Percentiles rank a stretch among this genome's conserved stretches.
Evolutionary conservation across 2,113 vertebrate species (phyloP).

Genomic region (Thamnophis sirtalis): DNA sequence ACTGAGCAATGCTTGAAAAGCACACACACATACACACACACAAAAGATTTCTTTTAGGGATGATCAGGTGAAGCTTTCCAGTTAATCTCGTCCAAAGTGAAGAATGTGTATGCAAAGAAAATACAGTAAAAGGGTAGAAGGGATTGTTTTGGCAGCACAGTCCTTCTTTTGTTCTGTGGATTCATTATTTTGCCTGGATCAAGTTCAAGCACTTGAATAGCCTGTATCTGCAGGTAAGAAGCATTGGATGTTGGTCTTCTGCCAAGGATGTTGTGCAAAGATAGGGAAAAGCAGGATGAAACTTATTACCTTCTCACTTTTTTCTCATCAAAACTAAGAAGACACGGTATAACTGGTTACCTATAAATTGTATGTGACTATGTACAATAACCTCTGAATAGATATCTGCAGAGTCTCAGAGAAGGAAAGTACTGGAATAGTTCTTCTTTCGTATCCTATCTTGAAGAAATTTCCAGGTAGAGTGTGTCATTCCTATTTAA

Average conservation of each 20-base stretch:
- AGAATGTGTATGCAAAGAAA: neutral
- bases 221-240: constrained; percentile 52
- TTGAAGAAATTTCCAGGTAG: neutral
- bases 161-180: constrained; percentile 43
- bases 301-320: neutral
- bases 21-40: too few relatives aligned
- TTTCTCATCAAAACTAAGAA: neutral
- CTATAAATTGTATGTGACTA: neutral
- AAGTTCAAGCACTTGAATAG: constrained; percentile 47
- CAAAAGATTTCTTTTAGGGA: neutral
- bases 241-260: constrained; percentile 43
- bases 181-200: constrained; percentile 43
- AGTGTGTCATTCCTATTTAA: neutral
- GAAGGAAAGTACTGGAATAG: neutral
- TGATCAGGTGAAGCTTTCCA: constrained; percentile 8
- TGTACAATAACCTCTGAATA: neutral
- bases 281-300: constrained; percentile 10
- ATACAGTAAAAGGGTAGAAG: constrained; percentile 20
- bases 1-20: neutral
- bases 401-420: neutral
- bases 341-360: neutral
- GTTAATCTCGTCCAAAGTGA: constrained; percentile 19
- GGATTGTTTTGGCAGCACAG: constrained; percentile 8
- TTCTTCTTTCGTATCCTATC: neutral
- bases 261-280: constrained; percentile 41